Evolutionary conservation across 2,113 vertebrate genomes (phyloP).

Genomic region (Bufo gargarizans): DNA sequence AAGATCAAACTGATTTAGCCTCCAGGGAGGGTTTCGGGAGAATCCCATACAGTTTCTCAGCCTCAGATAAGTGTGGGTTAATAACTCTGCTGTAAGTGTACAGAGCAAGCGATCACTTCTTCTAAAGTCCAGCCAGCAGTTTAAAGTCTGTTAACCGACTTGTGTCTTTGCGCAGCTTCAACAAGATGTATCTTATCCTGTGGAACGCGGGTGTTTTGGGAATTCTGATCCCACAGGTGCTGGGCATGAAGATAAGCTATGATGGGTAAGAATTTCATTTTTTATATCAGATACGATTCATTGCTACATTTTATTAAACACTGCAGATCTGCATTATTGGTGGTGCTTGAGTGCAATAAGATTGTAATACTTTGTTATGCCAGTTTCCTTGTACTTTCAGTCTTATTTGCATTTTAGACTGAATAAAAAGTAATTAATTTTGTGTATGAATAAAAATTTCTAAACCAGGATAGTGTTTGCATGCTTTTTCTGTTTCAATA

Average conservation of each 20-base stretch:
- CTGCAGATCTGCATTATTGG: background rate
- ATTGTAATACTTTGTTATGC: background rate
- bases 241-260: constrained; percentile 9
- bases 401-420: background rate
- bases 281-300: background rate
- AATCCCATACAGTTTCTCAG: background rate
- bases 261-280: constrained; percentile 46
- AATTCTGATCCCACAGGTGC: constrained; percentile 34
- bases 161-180: constrained; percentile 42
- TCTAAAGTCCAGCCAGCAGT: background rate
- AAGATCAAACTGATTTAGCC: constrained; percentile 19
- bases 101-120: constrained; percentile 4
- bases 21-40: constrained; percentile 1
- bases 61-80: constrained; percentile 34
- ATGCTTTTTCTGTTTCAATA: background rate
- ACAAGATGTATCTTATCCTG: constrained; percentile 44
- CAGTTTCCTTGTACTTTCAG: background rate
- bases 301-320: background rate
- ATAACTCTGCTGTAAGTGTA: constrained; percentile 11
- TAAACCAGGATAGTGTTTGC: background rate
- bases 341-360: background rate
- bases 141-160: constrained; percentile 23
- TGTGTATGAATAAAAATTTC: background rate
- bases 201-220: constrained; percentile 39
- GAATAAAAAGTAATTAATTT: background rate